Evolutionary conservation across 2,888 invertebrate species (phyloP), one percentile per base, ranked within the genome.

Genomic region (Strigamia crassipes): DNA sequence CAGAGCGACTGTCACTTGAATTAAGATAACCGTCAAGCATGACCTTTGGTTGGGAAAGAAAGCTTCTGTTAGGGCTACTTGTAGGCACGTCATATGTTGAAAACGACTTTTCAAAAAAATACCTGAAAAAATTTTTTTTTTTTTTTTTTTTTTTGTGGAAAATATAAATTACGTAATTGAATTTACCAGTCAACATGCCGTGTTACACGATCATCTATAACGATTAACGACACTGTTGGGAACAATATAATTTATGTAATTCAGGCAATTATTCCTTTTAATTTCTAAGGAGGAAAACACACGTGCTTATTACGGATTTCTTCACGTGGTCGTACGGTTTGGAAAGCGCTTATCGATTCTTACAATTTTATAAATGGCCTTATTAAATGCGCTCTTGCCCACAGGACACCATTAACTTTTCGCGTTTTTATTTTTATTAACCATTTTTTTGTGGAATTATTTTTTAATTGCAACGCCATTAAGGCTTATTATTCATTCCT

Each of bases 1-100:
- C 61, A 61, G 61, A 61, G 61, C 61, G 61, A 61, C 61, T 61
- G 61, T 61, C 61, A 61, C 61, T 61, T 61, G 61, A 61, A 61
- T 61, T 61, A 61, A 61, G 61, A 61, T 61, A 61, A 61, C 61
- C 61, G 61, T 61, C 61, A 61, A 23, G 61, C 61, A 61, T 61
- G 61, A 61, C 61, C 61, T 61, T n/a, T 61, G 61, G 61, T 61
- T 18, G 61, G 61, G 61, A 61, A 61, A 23, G 61, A 61, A 61
- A 61, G 61, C 61, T 61, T 61, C 61, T 61, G 61, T 61, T 61
- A 61, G 61, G 61, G 61, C 61, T 61, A 61, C 61, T 61, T 61
- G 61, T 61, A 23, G 10, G 61, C 61, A 61, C 18, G 23, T 61
- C 61, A 61, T 46, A 46, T 18, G 61, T 61, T 61, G 23, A 61